A percentile compares a stretch with the other conserved stretches of the same genome.
Evolutionary conservation across 2,888 invertebrate species (phyloP).

Genomic region (Melangyna quadrimaculata): DNA sequence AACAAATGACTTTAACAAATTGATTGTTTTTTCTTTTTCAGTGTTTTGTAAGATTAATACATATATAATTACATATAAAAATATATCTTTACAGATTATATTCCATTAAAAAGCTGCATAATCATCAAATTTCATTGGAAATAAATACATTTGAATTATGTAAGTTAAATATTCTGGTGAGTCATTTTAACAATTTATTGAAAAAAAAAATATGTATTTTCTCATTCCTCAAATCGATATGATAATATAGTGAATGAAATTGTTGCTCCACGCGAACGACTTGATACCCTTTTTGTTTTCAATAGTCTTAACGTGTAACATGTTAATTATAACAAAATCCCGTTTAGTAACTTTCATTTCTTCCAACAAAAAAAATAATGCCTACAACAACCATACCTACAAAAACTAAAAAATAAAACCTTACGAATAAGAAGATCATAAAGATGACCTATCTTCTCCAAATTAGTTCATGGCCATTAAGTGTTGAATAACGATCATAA

Average conservation of each 20-base stretch:
- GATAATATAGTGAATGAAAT: not conserved
- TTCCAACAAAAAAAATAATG: not conserved
- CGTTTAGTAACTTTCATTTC: slow-evolving; percentile 21
- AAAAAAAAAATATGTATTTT: not conserved
- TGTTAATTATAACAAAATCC: slow-evolving; percentile 1
- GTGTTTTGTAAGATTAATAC: no score
- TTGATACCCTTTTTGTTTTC: not conserved
- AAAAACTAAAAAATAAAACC: not conserved
- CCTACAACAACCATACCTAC: not conserved
- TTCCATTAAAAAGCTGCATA: not conserved
- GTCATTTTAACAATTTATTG: not conserved
- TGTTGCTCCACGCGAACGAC: not conserved
- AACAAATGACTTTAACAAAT: no score
- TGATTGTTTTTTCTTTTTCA: no score
- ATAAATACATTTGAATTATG: not conserved
- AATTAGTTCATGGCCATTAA: slow-evolving; percentile 28
- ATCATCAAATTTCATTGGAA: not conserved
- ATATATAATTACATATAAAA: no score
- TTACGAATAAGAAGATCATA: not conserved
- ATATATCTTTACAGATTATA: no score
- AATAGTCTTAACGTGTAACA: not conserved
- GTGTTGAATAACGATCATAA: not conserved
- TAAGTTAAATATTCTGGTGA: not conserved
- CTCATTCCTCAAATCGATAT: not conserved
- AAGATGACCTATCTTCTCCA: not conserved